Evolutionary conservation across 1,140 invertebrate genomes (phyloP).

Genomic region (Cotesia glomerata): DNA sequence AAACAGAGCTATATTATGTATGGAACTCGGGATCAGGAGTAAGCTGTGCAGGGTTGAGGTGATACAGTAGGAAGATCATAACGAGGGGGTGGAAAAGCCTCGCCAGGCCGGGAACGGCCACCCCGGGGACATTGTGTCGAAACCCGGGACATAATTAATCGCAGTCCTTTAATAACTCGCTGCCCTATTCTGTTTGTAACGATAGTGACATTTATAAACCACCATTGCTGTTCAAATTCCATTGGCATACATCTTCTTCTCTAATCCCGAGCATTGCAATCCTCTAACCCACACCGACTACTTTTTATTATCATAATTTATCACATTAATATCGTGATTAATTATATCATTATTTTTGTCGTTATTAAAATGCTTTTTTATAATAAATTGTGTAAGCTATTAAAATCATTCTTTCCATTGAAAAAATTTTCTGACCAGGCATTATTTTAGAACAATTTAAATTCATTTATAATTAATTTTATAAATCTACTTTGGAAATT

Average conservation of each 20-base stretch:
- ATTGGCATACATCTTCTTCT: constrained; percentile 54
- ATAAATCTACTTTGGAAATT: too few relatives aligned
- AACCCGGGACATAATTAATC: constrained; percentile 58
- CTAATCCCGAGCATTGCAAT: constrained; percentile 42
- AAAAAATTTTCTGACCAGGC: too few relatives aligned
- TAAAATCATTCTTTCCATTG: too few relatives aligned
- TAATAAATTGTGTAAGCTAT: too few relatives aligned
- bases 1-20: neutral
- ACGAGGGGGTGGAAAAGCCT: constrained; percentile 36
- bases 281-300: neutral
- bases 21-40: neutral
- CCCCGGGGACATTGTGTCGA: constrained; percentile 30
- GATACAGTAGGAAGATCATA: constrained; percentile 25
- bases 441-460: too few relatives aligned
- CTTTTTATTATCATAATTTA: neutral
- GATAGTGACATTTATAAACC: constrained; percentile 53
- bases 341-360: too few relatives aligned
- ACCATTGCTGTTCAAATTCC: constrained; percentile 53
- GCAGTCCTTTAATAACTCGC: constrained; percentile 54
- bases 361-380: too few relatives aligned
- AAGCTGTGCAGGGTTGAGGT: too few relatives aligned
- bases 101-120: constrained; percentile 12
- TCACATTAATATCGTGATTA: neutral
- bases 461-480: too few relatives aligned
- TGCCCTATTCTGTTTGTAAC: constrained; percentile 44